A percentile compares a stretch with the other conserved stretches of the same genome.
Conservation (phyloP, 2,888 invertebrate species). For the Rapana venosa region DNA sequence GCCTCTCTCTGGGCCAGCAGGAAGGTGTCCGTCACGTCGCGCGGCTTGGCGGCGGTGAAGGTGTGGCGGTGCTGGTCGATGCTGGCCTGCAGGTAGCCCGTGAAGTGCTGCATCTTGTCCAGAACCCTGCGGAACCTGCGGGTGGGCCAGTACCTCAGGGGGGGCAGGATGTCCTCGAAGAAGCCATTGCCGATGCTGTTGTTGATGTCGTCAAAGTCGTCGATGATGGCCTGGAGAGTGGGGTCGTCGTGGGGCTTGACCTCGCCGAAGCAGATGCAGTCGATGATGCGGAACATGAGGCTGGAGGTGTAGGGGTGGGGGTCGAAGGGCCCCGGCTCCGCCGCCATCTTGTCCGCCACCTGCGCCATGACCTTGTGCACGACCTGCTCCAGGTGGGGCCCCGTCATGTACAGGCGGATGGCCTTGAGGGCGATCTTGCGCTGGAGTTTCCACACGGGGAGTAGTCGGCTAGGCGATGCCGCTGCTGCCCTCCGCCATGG, state of each 20-base stretch:
- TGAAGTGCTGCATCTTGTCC: neutral
- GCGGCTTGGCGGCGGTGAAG: conserved; percentile 44
- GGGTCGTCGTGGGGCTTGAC: conserved; percentile 36
- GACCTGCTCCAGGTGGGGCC: conserved; percentile 15
- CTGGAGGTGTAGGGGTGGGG: conserved; percentile 6
- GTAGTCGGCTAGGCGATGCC: conserved; percentile 8
- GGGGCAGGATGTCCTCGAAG: conserved; percentile 44
- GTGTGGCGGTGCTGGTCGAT: conserved; percentile 42
- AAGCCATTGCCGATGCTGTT: conserved; percentile 32
- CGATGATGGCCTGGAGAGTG: neutral
- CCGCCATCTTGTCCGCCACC: conserved; percentile 22
- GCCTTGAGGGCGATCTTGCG: conserved; percentile 24
- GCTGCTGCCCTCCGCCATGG: neutral
- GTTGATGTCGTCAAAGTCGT: neutral
- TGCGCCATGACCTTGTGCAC: conserved; percentile 26
- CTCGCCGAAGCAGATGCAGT: conserved; percentile 38
- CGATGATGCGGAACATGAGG: conserved; percentile 37
- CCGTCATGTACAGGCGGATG: conserved; percentile 31
- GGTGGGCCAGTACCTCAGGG: conserved; percentile 39
- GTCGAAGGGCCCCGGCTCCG: conserved; percentile 30
- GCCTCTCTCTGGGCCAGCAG: conserved; percentile 49
- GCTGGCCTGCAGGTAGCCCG: neutral
- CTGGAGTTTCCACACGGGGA: conserved; percentile 24
- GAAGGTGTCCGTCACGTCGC: conserved; percentile 50
- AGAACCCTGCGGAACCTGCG: neutral